Base-by-base conservation (phyloP, 1,140 invertebrate species). In the Drosophila simulans region DNA sequence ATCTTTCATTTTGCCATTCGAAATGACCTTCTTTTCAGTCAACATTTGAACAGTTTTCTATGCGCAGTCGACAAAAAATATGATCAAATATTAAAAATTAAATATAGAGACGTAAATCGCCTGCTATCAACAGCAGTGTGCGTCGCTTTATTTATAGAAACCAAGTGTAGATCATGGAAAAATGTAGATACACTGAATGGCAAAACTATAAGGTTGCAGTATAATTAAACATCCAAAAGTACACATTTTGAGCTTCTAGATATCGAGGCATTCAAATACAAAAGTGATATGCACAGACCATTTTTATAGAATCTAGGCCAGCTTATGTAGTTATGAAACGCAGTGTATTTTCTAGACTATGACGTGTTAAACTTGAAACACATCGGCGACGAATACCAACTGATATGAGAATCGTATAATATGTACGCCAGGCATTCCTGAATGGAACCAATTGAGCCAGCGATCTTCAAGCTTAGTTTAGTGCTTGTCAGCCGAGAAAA, bases 301-400 rank as follows among this genome's bases (percentile, higher is more conserved):
- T 8, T 10, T 10, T 31, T 8, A 8, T 31, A 31, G 31, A 8
- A 31, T 8, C 7, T 7, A 31, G 35, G 4, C 35, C 35, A 12
- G 35, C 35, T 39, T 39, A 7, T 25, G 25, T 13, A 39, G 2
- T 27, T 57, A 37, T 34, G 64, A 57, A 70, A 56, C 64, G 51
- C 42, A 56, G 51, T 27, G 49, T 48, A 22, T 13, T 73, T 42
- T 11, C 27, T 22, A 34, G 46, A 15, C 20, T 42, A 12, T 75
- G 72, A 75, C 71, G 71, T 75, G 37, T 54, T 65, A 42, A 75
- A 65, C 72, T 75, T 65, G 71, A 52, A 56, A 58, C 71, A 75
- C 72, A 72, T 75, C 54, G 46, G 4, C 71, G 13, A 52, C 35
- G 31, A 37, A 46, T 27, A 37, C 20, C 51, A 3, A 15, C 27